These are phyloP conservation scores for Hydrotaea diabolus DNA, from an alignment of 2,888 invertebrate genomes.

Conservation along the genomic window DNA sequence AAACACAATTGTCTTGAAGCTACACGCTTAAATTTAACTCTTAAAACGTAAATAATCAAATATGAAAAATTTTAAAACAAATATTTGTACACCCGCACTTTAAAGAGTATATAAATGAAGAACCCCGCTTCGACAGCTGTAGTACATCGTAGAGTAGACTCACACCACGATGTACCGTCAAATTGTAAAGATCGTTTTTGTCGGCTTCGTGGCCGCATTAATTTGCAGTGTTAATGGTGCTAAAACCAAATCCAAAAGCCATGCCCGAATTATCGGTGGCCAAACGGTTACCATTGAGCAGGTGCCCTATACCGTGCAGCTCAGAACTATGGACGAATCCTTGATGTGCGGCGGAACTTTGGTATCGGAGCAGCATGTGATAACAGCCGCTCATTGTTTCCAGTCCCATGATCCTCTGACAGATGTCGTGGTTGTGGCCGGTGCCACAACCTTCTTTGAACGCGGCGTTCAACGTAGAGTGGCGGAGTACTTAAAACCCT, in stretches of 20 bases:
- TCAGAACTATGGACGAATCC: not conserved
- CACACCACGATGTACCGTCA: too few species aligned
- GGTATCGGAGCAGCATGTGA: not conserved
- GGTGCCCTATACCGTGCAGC: not conserved
- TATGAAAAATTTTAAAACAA: too few species aligned
- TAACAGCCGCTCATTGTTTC: constrained; percentile 14
- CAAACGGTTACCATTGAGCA: not conserved
- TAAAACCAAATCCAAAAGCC: too few species aligned
- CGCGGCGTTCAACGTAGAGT: not conserved
- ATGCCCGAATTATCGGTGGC: not conserved
- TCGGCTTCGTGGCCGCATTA: too few species aligned
- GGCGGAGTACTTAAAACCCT: not conserved
- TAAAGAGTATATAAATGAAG: too few species aligned
- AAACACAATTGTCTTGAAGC: too few species aligned
- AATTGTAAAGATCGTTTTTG: too few species aligned
- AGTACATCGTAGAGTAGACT: not conserved
- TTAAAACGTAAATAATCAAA: too few species aligned
- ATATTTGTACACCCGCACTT: too few species aligned
- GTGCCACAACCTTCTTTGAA: not conserved
- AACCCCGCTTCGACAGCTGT: too few species aligned
- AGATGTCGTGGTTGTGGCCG: not conserved
- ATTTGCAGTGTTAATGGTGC: too few species aligned
- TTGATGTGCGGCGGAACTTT: constrained; percentile 2
- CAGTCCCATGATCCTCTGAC: not conserved
- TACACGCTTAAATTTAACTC: too few species aligned